These are phyloP conservation scores for Amaurobius ferox DNA, from an alignment of 2,888 invertebrate genomes.

Conservation along the genomic window DNA sequence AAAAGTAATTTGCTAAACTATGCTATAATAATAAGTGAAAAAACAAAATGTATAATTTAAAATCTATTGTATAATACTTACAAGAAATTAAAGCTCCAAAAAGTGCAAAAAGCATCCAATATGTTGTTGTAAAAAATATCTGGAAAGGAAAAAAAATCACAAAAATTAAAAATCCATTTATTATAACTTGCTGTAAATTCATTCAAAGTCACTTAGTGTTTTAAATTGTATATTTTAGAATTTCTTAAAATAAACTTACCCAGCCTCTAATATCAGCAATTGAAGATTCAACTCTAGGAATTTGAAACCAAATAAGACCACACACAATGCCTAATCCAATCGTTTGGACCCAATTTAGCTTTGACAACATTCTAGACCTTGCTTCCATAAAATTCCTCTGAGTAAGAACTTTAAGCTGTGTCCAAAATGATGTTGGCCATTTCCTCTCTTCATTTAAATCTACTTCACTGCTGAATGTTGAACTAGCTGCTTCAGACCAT, in stretches of 20 bases:
- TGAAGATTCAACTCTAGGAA: conserved; percentile 85
- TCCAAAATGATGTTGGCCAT: conserved; percentile 88
- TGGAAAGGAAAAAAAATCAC: conserved; percentile 59
- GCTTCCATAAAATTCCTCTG: conserved; percentile 87
- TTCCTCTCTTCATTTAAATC: conserved; percentile 78
- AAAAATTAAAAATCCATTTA: too few species aligned
- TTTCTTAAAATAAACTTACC: too few species aligned
- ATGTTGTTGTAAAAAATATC: conserved; percentile 87
- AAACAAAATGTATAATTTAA: too few species aligned
- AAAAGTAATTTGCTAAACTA: not conserved
- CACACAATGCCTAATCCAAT: conserved; percentile 85
- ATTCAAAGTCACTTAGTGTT: too few species aligned
- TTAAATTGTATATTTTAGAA: too few species aligned
- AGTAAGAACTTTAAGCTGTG: conserved; percentile 86
- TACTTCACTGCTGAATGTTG: conserved; percentile 74
- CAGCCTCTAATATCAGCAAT: conserved; percentile 88
- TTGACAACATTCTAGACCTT: conserved; percentile 85
- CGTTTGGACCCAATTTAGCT: conserved; percentile 87
- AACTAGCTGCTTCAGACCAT: conserved; percentile 81
- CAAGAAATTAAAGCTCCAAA: conserved; percentile 88
- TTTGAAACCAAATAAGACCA: conserved; percentile 87
- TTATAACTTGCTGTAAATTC: too few species aligned
- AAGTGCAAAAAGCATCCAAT: conserved; percentile 89
- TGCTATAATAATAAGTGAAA: not conserved
- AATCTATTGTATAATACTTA: too few species aligned